phyloP scores from a whole-genome alignment of 2,113 vertebrate species.

The Stercorarius parasiticus region DNA sequence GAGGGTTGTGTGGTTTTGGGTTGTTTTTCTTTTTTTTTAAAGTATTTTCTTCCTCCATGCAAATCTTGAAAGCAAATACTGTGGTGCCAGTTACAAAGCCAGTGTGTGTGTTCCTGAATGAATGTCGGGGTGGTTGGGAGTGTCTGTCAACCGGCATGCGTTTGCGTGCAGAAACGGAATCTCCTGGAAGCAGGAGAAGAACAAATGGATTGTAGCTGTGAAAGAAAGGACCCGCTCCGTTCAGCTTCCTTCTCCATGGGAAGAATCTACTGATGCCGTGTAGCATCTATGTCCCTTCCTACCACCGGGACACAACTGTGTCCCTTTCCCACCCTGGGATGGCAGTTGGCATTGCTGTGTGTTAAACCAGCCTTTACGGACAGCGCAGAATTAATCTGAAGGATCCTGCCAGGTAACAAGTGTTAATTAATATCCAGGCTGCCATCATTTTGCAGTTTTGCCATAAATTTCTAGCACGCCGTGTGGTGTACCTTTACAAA shows the following conservation, averaged over 20 bases:
- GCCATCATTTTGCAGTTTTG: neutral
- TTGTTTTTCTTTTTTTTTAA: neutral
- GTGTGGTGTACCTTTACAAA: neutral
- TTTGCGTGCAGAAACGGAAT: neutral
- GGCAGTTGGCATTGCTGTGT: neutral
- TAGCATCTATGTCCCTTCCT: neutral
- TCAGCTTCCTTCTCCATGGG: neutral
- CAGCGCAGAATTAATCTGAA: fast-evolving
- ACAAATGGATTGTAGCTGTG: neutral
- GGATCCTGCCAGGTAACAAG: neutral
- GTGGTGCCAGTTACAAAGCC: neutral
- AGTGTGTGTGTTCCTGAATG: neutral
- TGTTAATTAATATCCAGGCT: neutral
- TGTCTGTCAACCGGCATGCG: neutral
- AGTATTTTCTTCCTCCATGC: neutral
- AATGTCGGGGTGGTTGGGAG: fast-evolving
- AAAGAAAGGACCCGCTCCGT: fast-evolving
- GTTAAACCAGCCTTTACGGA: neutral
- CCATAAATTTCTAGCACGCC: neutral
- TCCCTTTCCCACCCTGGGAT: neutral
- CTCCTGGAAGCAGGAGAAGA: neutral
- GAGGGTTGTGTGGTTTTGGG: neutral
- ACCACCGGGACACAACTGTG: neutral
- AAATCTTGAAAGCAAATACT: neutral
- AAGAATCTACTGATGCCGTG: neutral